A percentile compares a stretch with the other conserved stretches of the same genome.
Conservation (phyloP, 1,140 invertebrate species). For the Anastrepha ludens region DNA sequence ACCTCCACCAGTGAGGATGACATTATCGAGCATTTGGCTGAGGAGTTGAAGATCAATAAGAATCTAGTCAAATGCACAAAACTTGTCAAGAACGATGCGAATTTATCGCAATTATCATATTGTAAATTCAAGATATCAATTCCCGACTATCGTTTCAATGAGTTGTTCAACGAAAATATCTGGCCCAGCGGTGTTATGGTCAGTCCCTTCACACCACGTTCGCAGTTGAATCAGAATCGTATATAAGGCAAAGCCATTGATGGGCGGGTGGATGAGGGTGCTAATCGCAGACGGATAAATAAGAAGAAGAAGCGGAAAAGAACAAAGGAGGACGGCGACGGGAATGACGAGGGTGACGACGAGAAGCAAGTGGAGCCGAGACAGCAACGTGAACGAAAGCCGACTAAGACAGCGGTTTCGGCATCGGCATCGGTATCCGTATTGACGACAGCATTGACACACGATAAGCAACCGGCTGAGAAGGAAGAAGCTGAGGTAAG, state of each 20-base stretch:
- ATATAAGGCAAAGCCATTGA: conserved; percentile 63
- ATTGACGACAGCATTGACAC: neutral
- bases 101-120: conserved; percentile 70
- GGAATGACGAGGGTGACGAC: conserved; percentile 21
- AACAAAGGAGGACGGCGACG: conserved; percentile 16
- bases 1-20: conserved; percentile 72
- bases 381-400: conserved; percentile 14
- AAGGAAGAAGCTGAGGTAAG: neutral
- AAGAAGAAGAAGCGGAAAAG: conserved; percentile 46
- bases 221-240: conserved; percentile 72
- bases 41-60: conserved; percentile 72
- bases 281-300: conserved; percentile 48
- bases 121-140: conserved; percentile 73
- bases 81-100: conserved; percentile 72
- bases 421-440: neutral
- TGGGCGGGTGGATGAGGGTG: conserved; percentile 41
- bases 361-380: conserved; percentile 9
- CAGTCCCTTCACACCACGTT: conserved; percentile 71
- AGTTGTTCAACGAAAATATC: conserved; percentile 73
- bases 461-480: neutral
- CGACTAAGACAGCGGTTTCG: neutral
- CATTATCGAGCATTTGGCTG: conserved; percentile 70
- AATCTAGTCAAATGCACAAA: conserved; percentile 72
- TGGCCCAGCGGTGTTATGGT: conserved; percentile 73
- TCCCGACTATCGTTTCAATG: conserved; percentile 72